phyloP scores from a whole-genome alignment of 2,888 invertebrate genomes.

The Andrena fulva region DNA sequence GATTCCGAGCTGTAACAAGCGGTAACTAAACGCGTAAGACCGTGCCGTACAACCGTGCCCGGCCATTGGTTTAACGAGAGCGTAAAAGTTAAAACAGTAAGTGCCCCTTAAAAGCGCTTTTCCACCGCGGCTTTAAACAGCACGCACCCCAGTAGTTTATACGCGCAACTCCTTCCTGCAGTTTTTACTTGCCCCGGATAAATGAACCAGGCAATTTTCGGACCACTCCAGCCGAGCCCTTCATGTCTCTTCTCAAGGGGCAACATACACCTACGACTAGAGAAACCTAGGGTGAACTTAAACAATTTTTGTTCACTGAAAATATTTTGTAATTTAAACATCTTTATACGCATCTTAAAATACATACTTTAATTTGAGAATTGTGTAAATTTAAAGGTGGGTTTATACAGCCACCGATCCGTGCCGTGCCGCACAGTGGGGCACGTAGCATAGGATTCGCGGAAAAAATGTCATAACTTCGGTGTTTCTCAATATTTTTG shows the following conservation, averaged over 20 bases:
- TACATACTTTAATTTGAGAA: too few species aligned
- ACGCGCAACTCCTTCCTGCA: conserved; percentile 15
- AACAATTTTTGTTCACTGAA: too few species aligned
- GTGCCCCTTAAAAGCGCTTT: conserved; percentile 70
- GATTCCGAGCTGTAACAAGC: conserved; percentile 76
- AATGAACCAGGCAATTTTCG: background rate
- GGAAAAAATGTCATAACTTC: too few species aligned
- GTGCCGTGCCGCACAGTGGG: too few species aligned
- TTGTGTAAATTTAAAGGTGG: too few species aligned
- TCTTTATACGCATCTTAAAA: too few species aligned
- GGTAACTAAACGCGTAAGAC: conserved; percentile 73
- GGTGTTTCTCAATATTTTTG: too few species aligned
- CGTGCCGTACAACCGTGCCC: conserved; percentile 30
- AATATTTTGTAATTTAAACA: too few species aligned
- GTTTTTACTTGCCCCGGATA: conserved; percentile 28
- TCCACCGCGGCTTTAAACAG: conserved; percentile 63
- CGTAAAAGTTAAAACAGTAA: conserved; percentile 79
- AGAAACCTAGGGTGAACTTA: background rate
- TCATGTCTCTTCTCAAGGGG: conserved; percentile 1
- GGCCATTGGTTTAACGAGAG: conserved; percentile 65
- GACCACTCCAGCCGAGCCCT: background rate
- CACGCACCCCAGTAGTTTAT: conserved; percentile 66
- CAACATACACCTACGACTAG: background rate
- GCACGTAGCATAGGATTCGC: too few species aligned
- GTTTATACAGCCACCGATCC: too few species aligned